These are phyloP conservation scores for Poecilia wingei DNA, from an alignment of 2,797 vertebrate species.

Conservation along the genomic window DNA sequence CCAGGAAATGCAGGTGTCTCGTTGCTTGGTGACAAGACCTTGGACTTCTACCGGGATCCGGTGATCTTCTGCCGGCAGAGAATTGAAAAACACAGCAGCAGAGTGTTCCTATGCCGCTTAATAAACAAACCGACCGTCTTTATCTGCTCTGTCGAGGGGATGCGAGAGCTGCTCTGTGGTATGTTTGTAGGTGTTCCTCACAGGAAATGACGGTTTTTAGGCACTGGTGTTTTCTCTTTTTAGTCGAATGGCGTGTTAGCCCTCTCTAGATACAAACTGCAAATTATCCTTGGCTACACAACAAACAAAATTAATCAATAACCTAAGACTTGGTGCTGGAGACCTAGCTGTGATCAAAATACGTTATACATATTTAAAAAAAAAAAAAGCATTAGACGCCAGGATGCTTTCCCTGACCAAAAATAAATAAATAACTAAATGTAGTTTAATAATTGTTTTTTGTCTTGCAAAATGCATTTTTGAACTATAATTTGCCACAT, in stretches of 20 bases:
- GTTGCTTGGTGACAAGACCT: slow-evolving; percentile 71
- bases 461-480: background rate
- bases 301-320: background rate
- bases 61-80: slow-evolving; percentile 66
- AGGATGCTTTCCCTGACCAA: too few relatives aligned
- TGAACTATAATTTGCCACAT: background rate
- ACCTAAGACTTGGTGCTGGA: too few relatives aligned
- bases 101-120: slow-evolving; percentile 69
- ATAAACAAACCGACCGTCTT: slow-evolving; percentile 72
- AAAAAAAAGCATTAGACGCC: too few relatives aligned
- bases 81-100: slow-evolving; percentile 64
- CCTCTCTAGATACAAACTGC: background rate
- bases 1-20: slow-evolving; percentile 71
- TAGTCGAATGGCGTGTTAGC: background rate
- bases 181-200: background rate
- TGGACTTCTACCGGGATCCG: slow-evolving; percentile 78
- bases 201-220: background rate
- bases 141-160: slow-evolving; percentile 67
- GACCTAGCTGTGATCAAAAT: too few relatives aligned
- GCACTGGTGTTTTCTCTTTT: background rate
- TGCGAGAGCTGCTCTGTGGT: slow-evolving; percentile 65
- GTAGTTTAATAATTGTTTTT: background rate
- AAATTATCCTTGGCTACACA: background rate
- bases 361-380: too few relatives aligned
- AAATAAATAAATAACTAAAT: too few relatives aligned